Evolutionary conservation across 2,797 vertebrate genomes (phyloP), one percentile per base, ranked within the genome.

Genomic region (Bovichtus diacanthus): DNA sequence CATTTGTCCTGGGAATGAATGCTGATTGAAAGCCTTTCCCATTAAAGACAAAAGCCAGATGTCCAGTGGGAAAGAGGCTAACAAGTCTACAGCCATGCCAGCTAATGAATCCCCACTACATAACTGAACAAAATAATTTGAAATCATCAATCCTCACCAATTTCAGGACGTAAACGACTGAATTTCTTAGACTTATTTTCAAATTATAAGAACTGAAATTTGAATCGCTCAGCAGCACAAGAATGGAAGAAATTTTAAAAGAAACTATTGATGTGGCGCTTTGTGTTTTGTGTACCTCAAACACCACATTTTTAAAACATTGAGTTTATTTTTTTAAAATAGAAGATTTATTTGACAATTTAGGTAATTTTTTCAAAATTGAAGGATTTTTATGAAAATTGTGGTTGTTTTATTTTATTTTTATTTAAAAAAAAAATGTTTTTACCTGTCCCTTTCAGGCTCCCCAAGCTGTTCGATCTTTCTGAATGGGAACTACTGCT

Each of bases 381-480:
- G n/a, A n/a, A n/a, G n/a, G n/a, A n/a, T n/a, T n/a, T n/a, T n/a
- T n/a, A n/a, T n/a, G n/a, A n/a, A n/a, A n/a, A n/a, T n/a, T n/a
- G n/a, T n/a, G n/a, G n/a, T n/a, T n/a, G n/a, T n/a, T n/a, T n/a
- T n/a, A n/a, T n/a, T n/a, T n/a, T n/a, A n/a, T n/a, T n/a, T n/a
- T n/a, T n/a, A n/a, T n/a, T n/a, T n/a, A n/a, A n/a, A n/a, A n/a
- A n/a, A n/a, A n/a, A n/a, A n/a, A n/a, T n/a, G n/a, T n/a, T n/a
- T n/a, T n/a, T n/a, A n/a, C 97, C 1, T 85, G 90, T 77, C 80
- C 86, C 87, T 64, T 90, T 96, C 2, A 95, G 82, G 1, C 77
- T 88, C 3, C 92, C 91, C 50, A 90, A 9, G 79, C 92, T 94
- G 69, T 87, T 90, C 0, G 94, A 91, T 58, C 83, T 88, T 49